Conservation (phyloP, 2,888 invertebrate species). For the Catocala nupta region DNA sequence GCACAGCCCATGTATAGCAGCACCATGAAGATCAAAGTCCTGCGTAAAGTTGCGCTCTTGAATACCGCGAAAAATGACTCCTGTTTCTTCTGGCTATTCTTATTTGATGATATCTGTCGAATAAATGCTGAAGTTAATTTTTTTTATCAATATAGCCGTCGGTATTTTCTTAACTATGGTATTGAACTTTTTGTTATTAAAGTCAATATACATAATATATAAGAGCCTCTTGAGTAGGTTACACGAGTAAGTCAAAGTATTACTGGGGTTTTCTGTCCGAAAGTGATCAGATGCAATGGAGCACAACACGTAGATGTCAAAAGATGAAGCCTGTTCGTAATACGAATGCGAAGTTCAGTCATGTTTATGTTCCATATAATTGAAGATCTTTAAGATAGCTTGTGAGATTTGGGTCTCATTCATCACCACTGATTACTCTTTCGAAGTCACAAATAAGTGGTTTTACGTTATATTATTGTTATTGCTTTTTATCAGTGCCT, state of each 20-base stretch:
- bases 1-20: conserved; percentile 61
- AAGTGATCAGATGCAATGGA: too few relatives aligned
- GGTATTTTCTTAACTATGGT: not conserved
- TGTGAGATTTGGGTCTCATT: not conserved
- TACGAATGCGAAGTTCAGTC: not conserved
- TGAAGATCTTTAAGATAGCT: not conserved
- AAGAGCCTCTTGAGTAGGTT: not conserved
- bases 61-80: conserved; percentile 15
- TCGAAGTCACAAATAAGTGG: too few relatives aligned
- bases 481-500: too few relatives aligned
- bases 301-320: too few relatives aligned
- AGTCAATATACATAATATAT: not conserved
- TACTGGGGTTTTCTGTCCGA: too few relatives aligned
- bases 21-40: conserved; percentile 30
- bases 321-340: too few relatives aligned
- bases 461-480: too few relatives aligned
- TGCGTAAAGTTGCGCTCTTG: conserved; percentile 14
- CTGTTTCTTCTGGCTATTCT: not conserved
- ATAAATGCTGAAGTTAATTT: not conserved
- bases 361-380: not conserved
- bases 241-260: too few relatives aligned
- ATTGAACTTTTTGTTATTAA: not conserved
- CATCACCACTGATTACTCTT: too few relatives aligned
- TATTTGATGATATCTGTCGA: conserved; percentile 18
- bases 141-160: not conserved